These are phyloP conservation scores for Cheilosia vulpina DNA, from an alignment of 2,888 invertebrate genomes.

Conservation along the genomic window DNA sequence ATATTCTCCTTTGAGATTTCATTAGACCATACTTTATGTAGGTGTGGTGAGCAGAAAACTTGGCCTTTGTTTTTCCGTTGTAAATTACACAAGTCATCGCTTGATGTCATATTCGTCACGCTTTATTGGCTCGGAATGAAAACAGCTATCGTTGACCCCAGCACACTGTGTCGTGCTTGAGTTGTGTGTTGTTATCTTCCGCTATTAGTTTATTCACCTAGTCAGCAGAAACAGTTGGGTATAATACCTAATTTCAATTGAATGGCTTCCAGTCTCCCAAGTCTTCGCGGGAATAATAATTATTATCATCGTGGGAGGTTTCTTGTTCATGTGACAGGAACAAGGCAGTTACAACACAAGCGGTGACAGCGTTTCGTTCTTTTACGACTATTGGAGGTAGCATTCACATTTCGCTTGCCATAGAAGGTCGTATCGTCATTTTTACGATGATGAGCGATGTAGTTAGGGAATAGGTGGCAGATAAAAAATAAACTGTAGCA, in stretches of 20 bases:
- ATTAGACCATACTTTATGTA: neutral
- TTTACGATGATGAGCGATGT: neutral
- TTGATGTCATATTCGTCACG: constrained; percentile 27
- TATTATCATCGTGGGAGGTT: constrained; percentile 22
- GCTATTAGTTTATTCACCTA: constrained; percentile 26
- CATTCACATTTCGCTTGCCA: constrained; percentile 1
- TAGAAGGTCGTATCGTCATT: neutral
- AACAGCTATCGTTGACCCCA: constrained; percentile 5
- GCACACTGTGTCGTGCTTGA: too few species aligned
- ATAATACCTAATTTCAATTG: neutral
- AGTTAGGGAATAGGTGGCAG: neutral
- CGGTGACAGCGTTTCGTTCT: neutral
- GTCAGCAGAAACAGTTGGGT: neutral
- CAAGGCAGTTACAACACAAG: constrained; percentile 22
- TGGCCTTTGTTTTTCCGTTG: constrained; percentile 9
- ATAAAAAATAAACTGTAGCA: constrained; percentile 2
- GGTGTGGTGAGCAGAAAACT: constrained; percentile 17
- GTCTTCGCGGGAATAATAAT: constrained; percentile 9
- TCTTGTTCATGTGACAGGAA: constrained; percentile 1
- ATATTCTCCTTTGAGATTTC: constrained; percentile 9
- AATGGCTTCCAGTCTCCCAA: constrained; percentile 3
- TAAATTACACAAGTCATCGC: constrained; percentile 29
- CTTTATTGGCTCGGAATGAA: constrained; percentile 23
- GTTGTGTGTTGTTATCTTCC: neutral
- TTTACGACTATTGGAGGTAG: constrained; percentile 7